Evolutionary conservation across 2,888 invertebrate genomes (phyloP).

Genomic region (Drosophila stalkeri): DNA sequence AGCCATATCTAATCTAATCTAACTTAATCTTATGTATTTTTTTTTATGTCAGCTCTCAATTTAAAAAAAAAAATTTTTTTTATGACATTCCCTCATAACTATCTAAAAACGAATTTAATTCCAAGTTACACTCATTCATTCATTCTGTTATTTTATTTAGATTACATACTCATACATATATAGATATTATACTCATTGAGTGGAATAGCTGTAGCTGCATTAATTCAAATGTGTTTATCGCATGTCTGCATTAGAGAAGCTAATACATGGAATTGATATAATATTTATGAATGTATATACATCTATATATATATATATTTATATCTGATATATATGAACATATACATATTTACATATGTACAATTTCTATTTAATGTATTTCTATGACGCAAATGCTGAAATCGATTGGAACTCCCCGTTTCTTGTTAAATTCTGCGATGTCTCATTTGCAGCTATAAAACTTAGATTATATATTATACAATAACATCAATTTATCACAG

Average conservation of each 20-base stretch:
- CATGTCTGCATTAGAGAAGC: not conserved
- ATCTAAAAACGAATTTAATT: not conserved
- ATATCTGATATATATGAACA: not conserved
- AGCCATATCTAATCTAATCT: not conserved
- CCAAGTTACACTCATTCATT: not conserved
- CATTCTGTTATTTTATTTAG: not conserved
- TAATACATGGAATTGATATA: not conserved
- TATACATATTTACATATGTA: not conserved
- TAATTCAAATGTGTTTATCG: not conserved
- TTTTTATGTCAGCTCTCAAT: no score
- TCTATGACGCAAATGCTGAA: not conserved
- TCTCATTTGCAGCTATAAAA: slow-evolving; percentile 1
- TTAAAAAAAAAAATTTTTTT: no score
- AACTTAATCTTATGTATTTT: not conserved
- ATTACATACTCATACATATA: not conserved
- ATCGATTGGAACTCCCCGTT: not conserved
- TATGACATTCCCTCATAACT: not conserved
- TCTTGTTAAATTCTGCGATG: not conserved
- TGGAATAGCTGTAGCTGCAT: not conserved
- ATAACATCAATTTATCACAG: not conserved
- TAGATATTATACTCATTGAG: not conserved
- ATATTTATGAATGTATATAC: not conserved
- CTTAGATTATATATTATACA: no score
- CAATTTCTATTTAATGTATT: not conserved
- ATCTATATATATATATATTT: not conserved